Percentiles rank a stretch among this genome's conserved stretches.
These are phyloP conservation scores for Norana najaformis DNA, from an alignment of 2,888 invertebrate genomes.

Conservation along the genomic window DNA sequence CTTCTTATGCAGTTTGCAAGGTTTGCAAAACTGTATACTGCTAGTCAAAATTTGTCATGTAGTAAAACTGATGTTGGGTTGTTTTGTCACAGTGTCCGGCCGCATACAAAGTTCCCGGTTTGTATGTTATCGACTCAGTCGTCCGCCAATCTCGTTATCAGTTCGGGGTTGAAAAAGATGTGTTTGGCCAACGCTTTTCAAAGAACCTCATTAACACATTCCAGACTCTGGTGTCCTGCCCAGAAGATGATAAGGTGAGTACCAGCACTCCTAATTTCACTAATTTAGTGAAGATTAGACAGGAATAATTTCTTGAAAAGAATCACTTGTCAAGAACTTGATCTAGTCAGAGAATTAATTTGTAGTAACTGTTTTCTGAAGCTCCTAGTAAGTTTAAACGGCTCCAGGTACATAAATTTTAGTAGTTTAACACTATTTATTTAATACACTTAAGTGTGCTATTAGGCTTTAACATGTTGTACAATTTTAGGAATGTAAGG, in stretches of 20 bases:
- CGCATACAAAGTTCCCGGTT: conserved; percentile 96
- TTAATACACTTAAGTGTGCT: no score
- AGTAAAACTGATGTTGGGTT: not conserved
- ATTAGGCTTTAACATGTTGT: no score
- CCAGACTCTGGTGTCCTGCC: conserved; percentile 82
- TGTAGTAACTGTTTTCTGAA: not conserved
- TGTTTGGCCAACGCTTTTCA: conserved; percentile 95
- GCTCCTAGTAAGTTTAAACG: not conserved
- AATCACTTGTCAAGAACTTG: no score
- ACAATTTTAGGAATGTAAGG: no score
- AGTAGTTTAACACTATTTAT: not conserved
- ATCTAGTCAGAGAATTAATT: not conserved
- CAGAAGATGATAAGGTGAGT: conserved; percentile 89
- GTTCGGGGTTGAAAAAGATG: conserved; percentile 94
- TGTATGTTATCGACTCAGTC: conserved; percentile 98
- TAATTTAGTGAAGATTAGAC: not conserved
- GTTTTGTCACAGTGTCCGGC: conserved; percentile 80
- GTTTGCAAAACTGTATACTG: no score
- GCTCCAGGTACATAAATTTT: not conserved
- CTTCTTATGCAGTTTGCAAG: no score
- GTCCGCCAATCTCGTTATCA: conserved; percentile 96
- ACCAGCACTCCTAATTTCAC: not conserved
- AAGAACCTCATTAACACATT: conserved; percentile 94
- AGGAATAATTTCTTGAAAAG: not conserved
- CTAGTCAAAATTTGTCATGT: no score